Evolutionary conservation across 2,113 vertebrate species (phyloP).

Genomic region (Etheostoma cragini): DNA sequence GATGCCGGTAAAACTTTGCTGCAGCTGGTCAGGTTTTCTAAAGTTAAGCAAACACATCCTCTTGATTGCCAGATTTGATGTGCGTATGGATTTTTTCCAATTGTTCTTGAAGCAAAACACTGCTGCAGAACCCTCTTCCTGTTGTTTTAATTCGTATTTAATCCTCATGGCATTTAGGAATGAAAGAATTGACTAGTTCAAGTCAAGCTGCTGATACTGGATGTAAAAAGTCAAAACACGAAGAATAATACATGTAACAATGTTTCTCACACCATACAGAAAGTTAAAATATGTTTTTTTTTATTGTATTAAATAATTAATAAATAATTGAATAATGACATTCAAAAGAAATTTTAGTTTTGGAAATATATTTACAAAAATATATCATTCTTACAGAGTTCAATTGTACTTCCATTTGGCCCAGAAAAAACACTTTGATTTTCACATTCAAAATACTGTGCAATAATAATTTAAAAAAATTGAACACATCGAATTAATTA

Average conservation of each 20-base stretch:
- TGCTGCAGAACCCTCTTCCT: background rate
- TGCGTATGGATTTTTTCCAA: background rate
- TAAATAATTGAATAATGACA: background rate
- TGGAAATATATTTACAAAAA: background rate
- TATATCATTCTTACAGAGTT: background rate
- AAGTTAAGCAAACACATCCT: background rate
- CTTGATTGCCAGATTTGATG: background rate
- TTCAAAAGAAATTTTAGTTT: background rate
- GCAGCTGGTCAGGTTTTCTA: slow-evolving; percentile 9
- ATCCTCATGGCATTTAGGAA: background rate
- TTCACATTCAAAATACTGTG: background rate
- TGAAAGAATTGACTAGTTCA: background rate
- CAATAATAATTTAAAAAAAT: too few species aligned
- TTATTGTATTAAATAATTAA: background rate
- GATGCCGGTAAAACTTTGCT: background rate
- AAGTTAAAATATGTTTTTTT: background rate
- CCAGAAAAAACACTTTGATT: background rate
- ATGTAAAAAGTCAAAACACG: background rate
- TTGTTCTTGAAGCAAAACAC: background rate
- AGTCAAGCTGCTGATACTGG: background rate
- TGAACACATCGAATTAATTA: background rate
- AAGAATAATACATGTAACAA: background rate
- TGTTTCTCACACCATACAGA: background rate
- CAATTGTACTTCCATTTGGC: background rate
- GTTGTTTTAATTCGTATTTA: background rate